phyloP scores from a whole-genome alignment of 2,113 vertebrate genomes.

The Nymphicus hollandicus region DNA sequence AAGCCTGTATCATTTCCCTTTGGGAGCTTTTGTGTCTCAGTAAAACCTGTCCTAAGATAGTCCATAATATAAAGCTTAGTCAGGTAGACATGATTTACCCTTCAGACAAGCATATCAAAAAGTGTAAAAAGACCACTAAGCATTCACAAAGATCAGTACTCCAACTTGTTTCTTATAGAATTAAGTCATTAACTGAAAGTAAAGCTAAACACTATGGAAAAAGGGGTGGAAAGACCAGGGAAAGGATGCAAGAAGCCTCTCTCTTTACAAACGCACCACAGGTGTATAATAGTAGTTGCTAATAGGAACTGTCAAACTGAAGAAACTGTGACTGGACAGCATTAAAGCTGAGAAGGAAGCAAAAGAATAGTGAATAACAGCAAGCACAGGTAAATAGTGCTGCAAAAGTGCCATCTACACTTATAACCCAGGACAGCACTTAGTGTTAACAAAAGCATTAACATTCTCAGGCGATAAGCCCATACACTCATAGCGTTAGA shows the following conservation, averaged over 20 bases:
- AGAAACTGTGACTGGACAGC: background rate
- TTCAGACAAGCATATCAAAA: background rate
- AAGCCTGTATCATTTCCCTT: background rate
- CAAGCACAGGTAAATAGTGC: slow-evolving; percentile 31
- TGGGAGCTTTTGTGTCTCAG: background rate
- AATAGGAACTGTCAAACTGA: background rate
- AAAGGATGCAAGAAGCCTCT: background rate
- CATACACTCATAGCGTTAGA: background rate
- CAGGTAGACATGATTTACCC: background rate
- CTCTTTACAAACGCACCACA: background rate
- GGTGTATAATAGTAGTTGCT: background rate
- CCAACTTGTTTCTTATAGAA: background rate
- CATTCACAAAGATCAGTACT: background rate
- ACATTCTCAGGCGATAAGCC: background rate
- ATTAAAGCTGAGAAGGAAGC: background rate
- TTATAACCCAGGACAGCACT: slow-evolving; percentile 55
- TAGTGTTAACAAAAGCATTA: slow-evolving; percentile 9
- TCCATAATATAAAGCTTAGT: background rate
- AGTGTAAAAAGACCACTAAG: background rate
- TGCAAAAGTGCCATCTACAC: slow-evolving; percentile 60
- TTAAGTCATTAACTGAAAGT: background rate
- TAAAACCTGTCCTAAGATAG: background rate
- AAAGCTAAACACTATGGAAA: background rate
- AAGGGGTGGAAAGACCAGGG: background rate
- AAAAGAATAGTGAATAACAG: background rate